Evolutionary conservation across 1,140 invertebrate genomes (phyloP), one percentile per base, ranked within the genome.

Genomic region (Drosophila willistoni): DNA sequence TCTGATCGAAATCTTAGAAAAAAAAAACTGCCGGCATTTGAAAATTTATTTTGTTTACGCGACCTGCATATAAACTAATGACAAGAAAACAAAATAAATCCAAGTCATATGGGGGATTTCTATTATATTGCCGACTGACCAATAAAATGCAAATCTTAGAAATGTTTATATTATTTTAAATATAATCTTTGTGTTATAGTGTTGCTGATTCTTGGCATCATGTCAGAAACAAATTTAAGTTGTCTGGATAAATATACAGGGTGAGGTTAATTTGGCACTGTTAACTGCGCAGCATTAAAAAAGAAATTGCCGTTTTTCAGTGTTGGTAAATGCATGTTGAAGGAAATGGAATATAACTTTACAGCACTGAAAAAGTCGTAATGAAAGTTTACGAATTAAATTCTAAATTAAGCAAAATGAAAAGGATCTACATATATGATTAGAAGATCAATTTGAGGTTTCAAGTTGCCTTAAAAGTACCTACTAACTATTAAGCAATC

Each of bases 11-110:
- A 75, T 71, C 70, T 44, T 36, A 51, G 61, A 62, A 56, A 17
- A 17, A 22, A 47, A 51, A 29, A 19, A 36, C 54, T 74, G 76
- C 54, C 76, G 72, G 73, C 74, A 71, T 68, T 78, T 67, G 51
- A 60, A 72, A 79, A 81, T 86, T 79, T 77, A 55, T 54, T 56
- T 63, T 51, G 13, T 69, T 61, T 33, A 36, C 60, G 57, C 71
- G 66, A 57, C 63, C 68, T 64, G 66, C 82, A 81, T 81, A 64
- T 55, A 79, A 78, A 71, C 29, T 75, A 59, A 82, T 47, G 14
- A 17, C 14, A 47, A 19, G 6, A 17, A 42, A 42, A 42, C 42
- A 17, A 44, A 3, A 22, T 22, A 10, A 51, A 22, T 19, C 2
- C 36, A 12, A 51, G 3, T 51, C 44, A 51, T 51, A 19, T 1